phyloP scores from a whole-genome alignment of 2,888 invertebrate species.

The Drosophila multiciliata region DNA sequence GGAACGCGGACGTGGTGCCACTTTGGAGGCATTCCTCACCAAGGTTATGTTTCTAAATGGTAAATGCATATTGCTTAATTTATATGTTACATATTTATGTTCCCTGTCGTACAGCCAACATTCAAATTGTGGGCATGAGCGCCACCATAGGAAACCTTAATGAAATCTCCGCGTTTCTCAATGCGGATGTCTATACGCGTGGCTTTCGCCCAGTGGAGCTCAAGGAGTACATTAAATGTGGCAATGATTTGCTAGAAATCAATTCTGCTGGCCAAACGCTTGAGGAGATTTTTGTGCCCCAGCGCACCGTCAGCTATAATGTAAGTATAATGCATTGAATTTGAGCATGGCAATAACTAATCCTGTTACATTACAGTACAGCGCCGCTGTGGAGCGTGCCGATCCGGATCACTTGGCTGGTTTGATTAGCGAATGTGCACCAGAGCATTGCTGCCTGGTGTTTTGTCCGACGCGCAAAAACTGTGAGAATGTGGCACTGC shows the following conservation, averaged over 20 bases:
- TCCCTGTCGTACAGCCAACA: conserved; percentile 85
- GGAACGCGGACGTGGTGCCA: conserved; percentile 93
- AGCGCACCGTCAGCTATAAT: conserved; percentile 86
- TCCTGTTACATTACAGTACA: conserved; percentile 86
- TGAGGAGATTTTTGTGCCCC: conserved; percentile 86
- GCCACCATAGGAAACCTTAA: conserved; percentile 97
- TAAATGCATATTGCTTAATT: conserved; percentile 80
- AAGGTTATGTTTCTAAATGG: conserved; percentile 91
- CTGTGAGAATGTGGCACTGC: conserved; percentile 94
- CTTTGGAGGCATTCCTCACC: conserved; percentile 92
- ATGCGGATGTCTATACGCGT: conserved; percentile 92
- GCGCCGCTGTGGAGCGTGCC: conserved; percentile 86
- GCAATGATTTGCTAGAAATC: conserved; percentile 86
- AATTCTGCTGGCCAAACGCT: conserved; percentile 85
- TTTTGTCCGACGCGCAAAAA: conserved; percentile 97
- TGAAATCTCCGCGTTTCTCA: conserved; percentile 92
- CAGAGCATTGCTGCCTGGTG: conserved; percentile 92
- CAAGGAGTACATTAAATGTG: conserved; percentile 93
- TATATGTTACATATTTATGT: background rate
- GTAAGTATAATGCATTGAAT: conserved; percentile 33
- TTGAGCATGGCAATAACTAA: background rate
- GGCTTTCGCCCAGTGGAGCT: conserved; percentile 96
- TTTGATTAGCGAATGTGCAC: conserved; percentile 92
- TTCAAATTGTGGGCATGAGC: conserved; percentile 98
- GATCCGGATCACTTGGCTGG: conserved; percentile 94